Evolutionary conservation across 2,888 invertebrate species (phyloP), one percentile per base, ranked within the genome.

Genomic region (Lypha dubia): DNA sequence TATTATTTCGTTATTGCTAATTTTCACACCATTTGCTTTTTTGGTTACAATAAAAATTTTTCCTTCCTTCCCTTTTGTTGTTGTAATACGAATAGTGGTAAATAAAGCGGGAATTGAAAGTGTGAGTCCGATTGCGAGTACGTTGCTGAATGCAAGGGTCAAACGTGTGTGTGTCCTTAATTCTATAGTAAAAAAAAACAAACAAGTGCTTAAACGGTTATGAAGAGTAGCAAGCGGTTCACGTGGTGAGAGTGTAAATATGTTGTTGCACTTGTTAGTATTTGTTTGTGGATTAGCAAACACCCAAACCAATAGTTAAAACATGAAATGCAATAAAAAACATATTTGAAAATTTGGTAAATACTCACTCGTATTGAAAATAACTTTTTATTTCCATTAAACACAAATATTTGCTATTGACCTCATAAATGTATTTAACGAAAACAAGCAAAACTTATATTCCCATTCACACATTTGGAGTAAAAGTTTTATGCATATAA

Each of bases 1-100:
- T 74, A 28, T 41, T 73, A 28, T 71, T 58, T 65, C 11, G 28
- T 41, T 70, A 13, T 24, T 56, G 68, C 53, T 28, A 24, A 22
- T 24, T 41, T 41, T 56, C 22, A 22, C 13, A 11, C 11, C 41
- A 32, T 41, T 56, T 32, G 8, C 15, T 58, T 17, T 71, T 56
- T 28, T 15, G 0, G 22, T 20, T 35, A 11, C 11, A 3, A 20
- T n/a, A 28, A 15, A 60, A 71, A 46, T 49, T n/a, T 32, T 13
- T 73, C 28, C 9, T n/a, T n/a, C n/a, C n/a, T n/a, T n/a, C n/a
- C n/a, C n/a, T 6, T 22, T 46, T 49, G n/a, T 41, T 41, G 8
- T 41, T 7, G 24, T n/a, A 22, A 41, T 41, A 38, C n/a, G n/a
- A n/a, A 22, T 15, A 62, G 22, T 28, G 3, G 60, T 13, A 22